Evolutionary conservation across 2,113 vertebrate species (phyloP).

Genomic region (Paralichthys olivaceus): DNA sequence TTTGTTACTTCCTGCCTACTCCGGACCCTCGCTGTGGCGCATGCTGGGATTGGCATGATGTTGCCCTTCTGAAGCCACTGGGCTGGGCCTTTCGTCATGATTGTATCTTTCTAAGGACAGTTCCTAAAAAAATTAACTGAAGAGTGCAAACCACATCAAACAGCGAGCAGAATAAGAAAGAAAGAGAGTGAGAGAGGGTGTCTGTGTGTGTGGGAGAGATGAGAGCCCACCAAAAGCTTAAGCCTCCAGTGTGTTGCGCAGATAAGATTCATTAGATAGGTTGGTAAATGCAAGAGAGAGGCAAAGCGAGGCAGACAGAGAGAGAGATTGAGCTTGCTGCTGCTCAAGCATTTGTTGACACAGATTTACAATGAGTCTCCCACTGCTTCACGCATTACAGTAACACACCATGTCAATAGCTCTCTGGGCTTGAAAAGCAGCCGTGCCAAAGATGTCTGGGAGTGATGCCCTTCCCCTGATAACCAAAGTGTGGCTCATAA

Average conservation of each 20-base stretch:
- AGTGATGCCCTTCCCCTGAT: constrained; percentile 78
- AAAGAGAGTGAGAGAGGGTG: constrained; percentile 15
- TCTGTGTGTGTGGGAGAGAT: constrained; percentile 58
- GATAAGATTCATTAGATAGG: constrained; percentile 83
- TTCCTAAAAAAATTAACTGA: constrained; percentile 70
- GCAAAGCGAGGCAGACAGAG: constrained; percentile 44
- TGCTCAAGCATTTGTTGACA: constrained; percentile 79
- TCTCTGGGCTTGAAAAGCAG: constrained; percentile 74
- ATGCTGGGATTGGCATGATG: constrained; percentile 51
- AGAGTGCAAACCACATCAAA: constrained; percentile 70
- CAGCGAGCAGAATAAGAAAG: constrained; percentile 43
- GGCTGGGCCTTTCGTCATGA: constrained; percentile 48
- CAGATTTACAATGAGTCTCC: constrained; percentile 78
- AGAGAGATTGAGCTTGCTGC: constrained; percentile 66
- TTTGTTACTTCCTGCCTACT: constrained; percentile 41
- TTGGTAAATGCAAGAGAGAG: constrained; percentile 72
- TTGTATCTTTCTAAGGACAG: constrained; percentile 71
- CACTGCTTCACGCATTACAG: constrained; percentile 76
- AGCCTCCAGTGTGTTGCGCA: constrained; percentile 76
- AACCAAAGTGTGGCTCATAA: constrained; percentile 69
- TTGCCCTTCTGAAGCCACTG: constrained; percentile 61
- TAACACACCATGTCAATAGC: constrained; percentile 80
- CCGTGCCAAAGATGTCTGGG: constrained; percentile 75
- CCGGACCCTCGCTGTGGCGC: constrained; percentile 33
- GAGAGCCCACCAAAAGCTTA: constrained; percentile 76